Base-by-base conservation (phyloP, 2,888 invertebrate genomes). In the Drosophila tripunctata region DNA sequence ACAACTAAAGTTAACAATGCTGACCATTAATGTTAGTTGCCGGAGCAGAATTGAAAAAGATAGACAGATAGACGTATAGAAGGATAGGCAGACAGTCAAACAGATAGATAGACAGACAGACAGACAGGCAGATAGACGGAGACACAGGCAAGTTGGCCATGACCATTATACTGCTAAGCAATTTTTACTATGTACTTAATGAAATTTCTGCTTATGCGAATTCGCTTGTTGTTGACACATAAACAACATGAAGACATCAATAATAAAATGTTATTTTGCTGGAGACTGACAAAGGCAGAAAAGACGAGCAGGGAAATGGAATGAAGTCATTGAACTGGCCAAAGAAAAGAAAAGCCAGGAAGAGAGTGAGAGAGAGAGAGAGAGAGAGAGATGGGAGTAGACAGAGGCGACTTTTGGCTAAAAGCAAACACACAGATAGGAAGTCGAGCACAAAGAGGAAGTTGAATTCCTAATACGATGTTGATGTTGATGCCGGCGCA, bases 141-240 rank as follows among this genome's bases (percentile, higher is more conserved):
- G n/a, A 14, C 8, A n/a, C 7, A 48, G 56, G 40, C 24, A 40
- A 43, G 43, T 51, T 35, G 72, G 40, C 38, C 8, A 51, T 24
- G 60, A 48, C 72, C 58, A 81, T 81, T 73, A 78, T 65, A 58
- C 60, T 50, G 70, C 62, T 55, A 56, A 70, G 68, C 65, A 66
- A 68, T 75, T 69, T 74, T 74, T 66, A 71, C 71, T 67, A 62
- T 67, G 54, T 79, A 66, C 81, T 76, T 83, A 83, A 83, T 86
- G 83, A 83, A 86, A 86, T 86, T 83, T 84, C 77, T 81, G 82
- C 82, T 84, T 84, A 77, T 83, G 77, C 81, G 77, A 81, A 67
- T 73, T 78, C 72, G 78, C 68, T 83, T 79, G 82, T 75, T 82
- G 82, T 83, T 85, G 85, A 82, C 82, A 83, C 85, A 83, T 83